Evolutionary conservation across 1,140 invertebrate genomes (phyloP), one percentile per base, ranked within the genome.

Genomic region (Centruroides sculpturatus): DNA sequence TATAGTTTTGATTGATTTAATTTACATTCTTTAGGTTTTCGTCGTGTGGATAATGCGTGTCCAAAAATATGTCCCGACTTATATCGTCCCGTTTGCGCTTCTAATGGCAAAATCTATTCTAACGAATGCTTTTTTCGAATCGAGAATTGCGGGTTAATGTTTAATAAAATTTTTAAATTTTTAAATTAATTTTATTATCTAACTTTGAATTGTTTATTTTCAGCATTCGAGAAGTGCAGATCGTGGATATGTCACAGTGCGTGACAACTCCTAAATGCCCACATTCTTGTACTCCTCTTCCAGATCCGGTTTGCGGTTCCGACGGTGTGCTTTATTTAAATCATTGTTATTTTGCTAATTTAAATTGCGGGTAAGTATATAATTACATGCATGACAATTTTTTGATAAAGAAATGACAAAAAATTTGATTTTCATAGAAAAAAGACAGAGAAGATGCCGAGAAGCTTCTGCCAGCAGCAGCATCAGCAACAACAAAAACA

Each of bases 251-350:
- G 75, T 75, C 35, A 76, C 78, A 11, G 82, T 92, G 35, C 80
- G 84, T 65, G 89, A 87, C 11, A 85, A 84, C 67, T 85, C 88
- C 72, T 89, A 90, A 91, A 73, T 93, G 89, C 71, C 80, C 88
- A 35, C 89, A 92, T 71, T 85, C 85, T 8, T 93, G 90, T 69
- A 86, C 88, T 35, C 83, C 87, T 69, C 66, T 93, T 87, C 82
- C 85, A 65, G 89, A 93, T 72, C 87, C 88, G 23, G 90, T 92
- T 23, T 97, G 93, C 71, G 92, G 88, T 8, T 92, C 87, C 47
- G 90, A 96, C 74, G 88, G 89, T 1, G 83, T 86, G 66, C 80
- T 93, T 4, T 96, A 96, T 73, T 82, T 86, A 23, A 95, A 92
- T 72, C 86, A 87, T 63, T 96, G 91, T 71, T 83, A 88, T 69